Percentiles rank a stretch among this genome's conserved stretches.
Conservation (phyloP, 2,888 invertebrate genomes). For the Venusia cambrica region DNA sequence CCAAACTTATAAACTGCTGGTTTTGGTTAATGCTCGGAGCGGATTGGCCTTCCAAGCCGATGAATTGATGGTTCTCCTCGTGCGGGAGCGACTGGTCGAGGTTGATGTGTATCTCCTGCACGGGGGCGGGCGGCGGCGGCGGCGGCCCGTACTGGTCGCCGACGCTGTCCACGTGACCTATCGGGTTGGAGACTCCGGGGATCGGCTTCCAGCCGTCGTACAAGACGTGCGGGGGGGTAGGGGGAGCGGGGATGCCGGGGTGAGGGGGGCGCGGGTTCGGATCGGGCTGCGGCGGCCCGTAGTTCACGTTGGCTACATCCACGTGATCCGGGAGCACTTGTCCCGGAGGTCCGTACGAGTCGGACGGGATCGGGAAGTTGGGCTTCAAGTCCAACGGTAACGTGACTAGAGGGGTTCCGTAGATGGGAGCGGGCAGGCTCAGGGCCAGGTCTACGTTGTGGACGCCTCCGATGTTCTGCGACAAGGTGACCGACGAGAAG, state of each 20-base stretch:
- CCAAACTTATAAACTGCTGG: conserved; percentile 22
- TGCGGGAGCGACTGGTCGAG: too few species aligned
- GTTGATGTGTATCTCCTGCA: conserved; percentile 51
- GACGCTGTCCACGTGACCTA: conserved; percentile 42
- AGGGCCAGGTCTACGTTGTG: conserved; percentile 46
- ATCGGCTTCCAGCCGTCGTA: conserved; percentile 95
- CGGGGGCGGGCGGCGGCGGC: conserved; percentile 52
- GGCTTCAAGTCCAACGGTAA: conserved; percentile 62
- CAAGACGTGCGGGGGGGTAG: conserved; percentile 86
- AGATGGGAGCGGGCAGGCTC: conserved; percentile 65
- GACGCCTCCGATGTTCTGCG: conserved; percentile 30
- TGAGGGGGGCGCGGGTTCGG: conserved; percentile 82
- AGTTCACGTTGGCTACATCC: conserved; percentile 60
- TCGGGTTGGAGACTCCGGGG: conserved; percentile 82
- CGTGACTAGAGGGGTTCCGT: conserved; percentile 60
- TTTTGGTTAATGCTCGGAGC: conserved; percentile 36
- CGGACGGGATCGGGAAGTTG: conserved; percentile 64
- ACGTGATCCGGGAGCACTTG: conserved; percentile 61
- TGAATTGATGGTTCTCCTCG: too few species aligned
- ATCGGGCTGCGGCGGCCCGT: conserved; percentile 82
- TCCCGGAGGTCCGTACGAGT: conserved; percentile 74
- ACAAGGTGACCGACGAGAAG: conserved; percentile 32
- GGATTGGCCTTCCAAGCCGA: too few species aligned
- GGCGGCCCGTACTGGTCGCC: conserved; percentile 61
- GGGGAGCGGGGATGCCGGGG: conserved; percentile 86